These are phyloP conservation scores for Syngnathus floridae DNA, from an alignment of 2,113 vertebrate species.

Conservation along the genomic window DNA sequence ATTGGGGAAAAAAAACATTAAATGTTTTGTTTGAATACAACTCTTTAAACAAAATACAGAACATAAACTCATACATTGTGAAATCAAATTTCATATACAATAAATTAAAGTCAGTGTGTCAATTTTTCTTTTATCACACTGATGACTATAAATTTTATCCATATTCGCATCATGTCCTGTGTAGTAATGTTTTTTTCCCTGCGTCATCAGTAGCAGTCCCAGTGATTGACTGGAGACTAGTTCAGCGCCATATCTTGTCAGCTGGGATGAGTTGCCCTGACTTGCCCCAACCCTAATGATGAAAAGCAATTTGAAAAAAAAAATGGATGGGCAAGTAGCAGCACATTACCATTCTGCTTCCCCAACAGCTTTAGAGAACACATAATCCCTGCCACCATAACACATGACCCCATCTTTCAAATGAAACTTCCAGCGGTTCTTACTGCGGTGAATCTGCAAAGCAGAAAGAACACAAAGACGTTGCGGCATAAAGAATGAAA, in stretches of 20 bases:
- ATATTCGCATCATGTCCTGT: slow-evolving; percentile 13
- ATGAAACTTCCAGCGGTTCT: slow-evolving; percentile 98
- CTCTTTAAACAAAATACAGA: slow-evolving; percentile 1
- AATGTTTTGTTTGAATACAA: slow-evolving; percentile 2
- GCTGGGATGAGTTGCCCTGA: neutral
- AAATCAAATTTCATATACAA: slow-evolving; percentile 29
- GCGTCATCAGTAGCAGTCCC: neutral
- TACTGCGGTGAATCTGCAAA: slow-evolving; percentile 89
- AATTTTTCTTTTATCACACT: neutral
- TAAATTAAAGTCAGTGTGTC: slow-evolving; percentile 1
- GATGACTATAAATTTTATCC: slow-evolving; percentile 17
- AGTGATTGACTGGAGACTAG: neutral
- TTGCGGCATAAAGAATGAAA: neutral
- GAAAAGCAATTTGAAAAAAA: neutral
- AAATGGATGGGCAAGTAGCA: neutral
- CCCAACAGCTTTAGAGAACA: slow-evolving; percentile 91
- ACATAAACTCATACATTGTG: slow-evolving; percentile 6
- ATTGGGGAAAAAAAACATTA: slow-evolving; percentile 21
- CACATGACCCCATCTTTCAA: slow-evolving; percentile 94
- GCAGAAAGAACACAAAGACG: neutral
- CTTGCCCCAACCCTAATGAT: neutral
- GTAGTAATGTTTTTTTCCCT: neutral
- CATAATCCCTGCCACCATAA: slow-evolving; percentile 86
- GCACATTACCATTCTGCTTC: slow-evolving; percentile 90
- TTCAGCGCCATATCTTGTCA: neutral